phyloP scores from a whole-genome alignment of 1,140 invertebrate genomes.

The Aradophagus sp. region DNA sequence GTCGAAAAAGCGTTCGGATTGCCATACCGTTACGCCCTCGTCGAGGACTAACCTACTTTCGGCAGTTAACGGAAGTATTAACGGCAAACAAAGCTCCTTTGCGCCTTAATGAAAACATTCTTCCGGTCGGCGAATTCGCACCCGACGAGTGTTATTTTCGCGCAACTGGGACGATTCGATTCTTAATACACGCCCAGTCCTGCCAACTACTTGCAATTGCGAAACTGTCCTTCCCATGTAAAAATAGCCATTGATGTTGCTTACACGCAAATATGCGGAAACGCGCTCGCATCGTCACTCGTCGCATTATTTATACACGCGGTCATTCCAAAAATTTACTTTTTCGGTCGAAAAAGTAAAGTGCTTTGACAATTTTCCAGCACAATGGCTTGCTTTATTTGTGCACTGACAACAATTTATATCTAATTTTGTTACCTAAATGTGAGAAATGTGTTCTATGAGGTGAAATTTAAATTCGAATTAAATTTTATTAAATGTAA shows the following conservation, averaged over 20 bases:
- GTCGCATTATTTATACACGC: too few relatives aligned
- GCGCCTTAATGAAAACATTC: conserved; percentile 28
- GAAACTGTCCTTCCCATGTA: conserved; percentile 44
- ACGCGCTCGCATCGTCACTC: too few relatives aligned
- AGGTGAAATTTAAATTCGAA: too few relatives aligned
- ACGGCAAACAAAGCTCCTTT: conserved; percentile 36
- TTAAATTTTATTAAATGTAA: too few relatives aligned
- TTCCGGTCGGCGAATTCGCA: conserved; percentile 7
- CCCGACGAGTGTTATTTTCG: conserved; percentile 48
- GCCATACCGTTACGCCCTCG: conserved; percentile 40
- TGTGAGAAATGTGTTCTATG: too few relatives aligned
- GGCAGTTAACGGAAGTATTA: conserved; percentile 47
- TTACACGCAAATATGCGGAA: conserved; percentile 24
- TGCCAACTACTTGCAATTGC: conserved; percentile 36
- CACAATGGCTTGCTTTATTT: too few relatives aligned
- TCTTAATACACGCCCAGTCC: conserved; percentile 42
- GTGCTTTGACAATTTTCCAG: too few relatives aligned
- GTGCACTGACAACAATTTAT: too few relatives aligned
- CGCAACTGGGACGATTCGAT: conserved; percentile 42
- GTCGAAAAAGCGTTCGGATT: conserved; percentile 19
- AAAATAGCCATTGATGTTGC: conserved; percentile 27
- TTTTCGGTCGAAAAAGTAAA: too few relatives aligned
- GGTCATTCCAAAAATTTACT: too few relatives aligned
- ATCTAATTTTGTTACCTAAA: too few relatives aligned
- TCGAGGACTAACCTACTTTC: conserved; percentile 51